Base-by-base conservation (phyloP, 2,113 vertebrate genomes). In the Lathamus discolor region DNA sequence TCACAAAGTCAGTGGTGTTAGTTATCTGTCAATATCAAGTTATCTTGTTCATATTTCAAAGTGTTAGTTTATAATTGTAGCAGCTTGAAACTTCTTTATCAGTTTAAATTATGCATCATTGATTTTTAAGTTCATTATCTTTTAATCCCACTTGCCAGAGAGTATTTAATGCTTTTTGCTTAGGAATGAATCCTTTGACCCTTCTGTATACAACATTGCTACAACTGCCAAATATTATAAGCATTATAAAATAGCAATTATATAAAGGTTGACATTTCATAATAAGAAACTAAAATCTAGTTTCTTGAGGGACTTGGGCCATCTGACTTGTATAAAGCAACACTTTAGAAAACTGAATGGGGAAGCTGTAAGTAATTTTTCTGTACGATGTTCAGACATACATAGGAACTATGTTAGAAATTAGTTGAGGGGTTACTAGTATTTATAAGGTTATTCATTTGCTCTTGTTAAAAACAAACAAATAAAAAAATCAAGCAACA, bases 111-210 rank as follows among this genome's bases (percentile, higher is more conserved):
- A 35, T 46, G 13, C 23, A 23, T 88, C 10, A n/a, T 10, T 75
- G 68, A 61, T 78, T 68, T 68, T 79, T 37, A 83, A 54, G 19
- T 77, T 95, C 31, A 11, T 59, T 84, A 24, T 63, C 25, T 62
- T 92, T 86, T 55, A 88, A 62, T 88, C 57, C 9, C 20, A 39
- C 35, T 93, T 95, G 44, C 43, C 46, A 69, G 33, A 22, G 27
- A 80, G 8, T 70, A 74, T 77, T 88, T 93, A 4, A 2, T 69
- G 25, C 13, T 31, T 88, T 86, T 85, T 79, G 44, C 72, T 92
- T 83, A 41, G 80, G 83, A 83, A 83, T 80, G 62, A 73, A 69
- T 92, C 86, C 39, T 93, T 93, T 88, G 89, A 92, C 70, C 18
- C 4, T 62, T 79, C 55, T 87, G 18, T 88, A 39, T 79, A 28